Conservation (phyloP, 2,888 invertebrate genomes). For the Lissonota sp. region DNA sequence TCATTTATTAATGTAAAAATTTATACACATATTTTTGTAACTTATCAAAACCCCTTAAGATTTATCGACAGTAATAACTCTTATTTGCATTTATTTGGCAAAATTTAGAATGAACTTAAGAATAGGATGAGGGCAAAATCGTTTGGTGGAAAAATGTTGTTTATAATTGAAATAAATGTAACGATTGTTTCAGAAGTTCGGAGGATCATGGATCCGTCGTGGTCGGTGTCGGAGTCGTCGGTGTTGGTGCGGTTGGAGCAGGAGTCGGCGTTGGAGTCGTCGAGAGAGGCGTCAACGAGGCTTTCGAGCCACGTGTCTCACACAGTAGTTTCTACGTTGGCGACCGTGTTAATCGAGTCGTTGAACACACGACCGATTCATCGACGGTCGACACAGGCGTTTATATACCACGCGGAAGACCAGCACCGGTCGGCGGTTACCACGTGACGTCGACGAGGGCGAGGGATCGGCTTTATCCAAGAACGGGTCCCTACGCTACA, state of each 20-base stretch:
- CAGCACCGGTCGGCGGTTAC: constrained; percentile 78
- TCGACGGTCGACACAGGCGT: constrained; percentile 80
- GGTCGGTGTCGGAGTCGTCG: constrained; percentile 73
- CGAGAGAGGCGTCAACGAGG: constrained; percentile 78
- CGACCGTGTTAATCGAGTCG: constrained; percentile 78
- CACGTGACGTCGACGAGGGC: constrained; percentile 83
- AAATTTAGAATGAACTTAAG: too few relatives aligned
- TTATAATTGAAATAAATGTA: not conserved
- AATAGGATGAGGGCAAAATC: too few relatives aligned
- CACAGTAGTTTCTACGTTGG: constrained; percentile 82
- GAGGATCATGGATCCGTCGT: constrained; percentile 80
- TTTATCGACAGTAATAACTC: too few relatives aligned
- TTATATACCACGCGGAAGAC: constrained; percentile 80
- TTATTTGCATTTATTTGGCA: too few relatives aligned
- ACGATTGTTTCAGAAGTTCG: constrained; percentile 78
- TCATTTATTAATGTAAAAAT: too few relatives aligned
- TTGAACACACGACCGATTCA: constrained; percentile 78
- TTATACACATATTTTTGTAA: too few relatives aligned
- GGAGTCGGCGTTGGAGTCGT: constrained; percentile 82
- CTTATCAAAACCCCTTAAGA: too few relatives aligned
- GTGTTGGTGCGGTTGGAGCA: constrained; percentile 66
- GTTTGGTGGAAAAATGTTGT: constrained; percentile 10
- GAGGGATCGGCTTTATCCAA: constrained; percentile 82
- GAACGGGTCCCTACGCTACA: constrained; percentile 80
- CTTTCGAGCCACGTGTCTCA: constrained; percentile 83